A percentile compares a stretch with the other conserved stretches of the same genome.
Conservation (phyloP, 2,797 vertebrate species). For the Chiloscyllium punctatum region DNA sequence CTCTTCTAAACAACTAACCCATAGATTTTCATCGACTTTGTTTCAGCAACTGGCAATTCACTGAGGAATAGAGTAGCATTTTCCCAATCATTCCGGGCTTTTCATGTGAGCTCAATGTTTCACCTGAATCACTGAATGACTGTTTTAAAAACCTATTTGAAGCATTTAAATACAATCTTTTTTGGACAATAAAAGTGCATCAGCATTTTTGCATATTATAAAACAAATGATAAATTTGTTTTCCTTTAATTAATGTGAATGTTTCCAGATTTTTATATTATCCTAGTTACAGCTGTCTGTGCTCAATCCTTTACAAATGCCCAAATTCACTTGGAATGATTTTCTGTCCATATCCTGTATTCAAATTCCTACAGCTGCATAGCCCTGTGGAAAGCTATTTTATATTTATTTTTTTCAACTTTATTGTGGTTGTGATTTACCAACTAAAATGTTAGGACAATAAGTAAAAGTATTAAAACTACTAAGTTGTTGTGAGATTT, state of each 20-base stretch:
- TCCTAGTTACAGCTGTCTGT: not conserved
- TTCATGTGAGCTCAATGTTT: not conserved
- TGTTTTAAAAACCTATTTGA: not conserved
- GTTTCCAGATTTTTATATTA: not conserved
- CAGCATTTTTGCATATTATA: not conserved
- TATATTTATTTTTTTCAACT: not conserved
- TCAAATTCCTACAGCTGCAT: not conserved
- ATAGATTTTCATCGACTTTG: not conserved
- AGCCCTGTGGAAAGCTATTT: not conserved
- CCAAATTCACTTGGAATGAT: not conserved
- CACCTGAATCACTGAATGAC: not conserved
- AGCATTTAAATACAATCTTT: not conserved
- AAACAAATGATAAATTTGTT: not conserved
- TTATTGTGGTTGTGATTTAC: not conserved
- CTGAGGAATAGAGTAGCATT: not conserved
- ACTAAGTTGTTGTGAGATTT: not conserved
- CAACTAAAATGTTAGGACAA: not conserved
- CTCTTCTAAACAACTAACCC: not conserved
- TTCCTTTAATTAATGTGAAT: not conserved
- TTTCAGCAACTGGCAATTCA: not conserved
- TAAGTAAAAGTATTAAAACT: not conserved
- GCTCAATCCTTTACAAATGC: not conserved
- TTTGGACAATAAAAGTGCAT: not conserved
- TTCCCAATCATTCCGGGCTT: not conserved
- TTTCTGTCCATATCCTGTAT: not conserved